These are phyloP conservation scores for Ischnura elegans DNA, from an alignment of 2,888 invertebrate species.

Conservation along the genomic window DNA sequence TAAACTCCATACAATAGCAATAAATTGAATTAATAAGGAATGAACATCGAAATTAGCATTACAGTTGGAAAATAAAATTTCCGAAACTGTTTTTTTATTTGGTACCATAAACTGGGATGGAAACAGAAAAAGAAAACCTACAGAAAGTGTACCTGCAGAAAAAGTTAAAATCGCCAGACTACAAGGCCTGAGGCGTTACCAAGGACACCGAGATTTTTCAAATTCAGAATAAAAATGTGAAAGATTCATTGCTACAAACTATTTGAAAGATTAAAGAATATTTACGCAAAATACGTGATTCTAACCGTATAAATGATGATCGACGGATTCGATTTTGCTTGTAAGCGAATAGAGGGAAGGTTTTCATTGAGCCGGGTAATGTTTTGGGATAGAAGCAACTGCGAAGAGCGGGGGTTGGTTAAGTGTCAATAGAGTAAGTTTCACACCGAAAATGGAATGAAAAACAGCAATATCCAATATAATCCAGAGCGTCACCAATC, in stretches of 20 bases:
- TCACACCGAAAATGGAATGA: slow-evolving; percentile 56
- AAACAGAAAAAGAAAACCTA: too few relatives aligned
- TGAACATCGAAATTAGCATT: too few relatives aligned
- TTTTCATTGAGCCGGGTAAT: not conserved
- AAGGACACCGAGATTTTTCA: too few relatives aligned
- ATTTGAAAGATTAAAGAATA: not conserved
- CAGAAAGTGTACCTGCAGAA: too few relatives aligned
- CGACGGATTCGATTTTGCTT: not conserved
- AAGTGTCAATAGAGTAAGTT: slow-evolving; percentile 43
- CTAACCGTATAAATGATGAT: not conserved
- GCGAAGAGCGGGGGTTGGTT: not conserved
- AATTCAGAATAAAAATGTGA: too few relatives aligned
- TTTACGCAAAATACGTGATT: not conserved
- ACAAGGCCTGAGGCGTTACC: not conserved
- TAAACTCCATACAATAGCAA: too few relatives aligned
- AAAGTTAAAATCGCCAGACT: not conserved
- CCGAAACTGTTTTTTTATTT: too few relatives aligned
- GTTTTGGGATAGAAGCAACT: not conserved
- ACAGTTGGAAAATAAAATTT: too few relatives aligned
- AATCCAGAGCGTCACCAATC: slow-evolving; percentile 63
- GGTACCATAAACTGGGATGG: too few relatives aligned
- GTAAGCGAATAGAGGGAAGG: not conserved
- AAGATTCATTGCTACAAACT: too few relatives aligned
- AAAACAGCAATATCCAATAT: slow-evolving; percentile 38
- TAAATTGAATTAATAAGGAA: too few relatives aligned